Evolutionary conservation across 2,888 invertebrate genomes (phyloP).

Genomic region (Urechis unicinctus): DNA sequence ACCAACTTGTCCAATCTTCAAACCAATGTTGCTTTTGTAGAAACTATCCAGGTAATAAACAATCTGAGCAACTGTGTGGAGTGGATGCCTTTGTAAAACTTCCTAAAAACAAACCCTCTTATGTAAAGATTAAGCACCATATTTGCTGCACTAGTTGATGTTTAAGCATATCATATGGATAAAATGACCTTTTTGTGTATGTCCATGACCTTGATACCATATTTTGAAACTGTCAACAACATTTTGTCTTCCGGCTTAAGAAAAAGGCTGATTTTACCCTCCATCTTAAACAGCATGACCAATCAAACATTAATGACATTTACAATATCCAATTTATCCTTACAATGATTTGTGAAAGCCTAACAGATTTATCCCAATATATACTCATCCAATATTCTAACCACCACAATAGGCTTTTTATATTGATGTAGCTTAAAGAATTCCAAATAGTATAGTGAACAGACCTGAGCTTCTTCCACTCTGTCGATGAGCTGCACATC

Average conservation of each 20-base stretch:
- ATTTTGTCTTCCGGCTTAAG: conserved; percentile 38
- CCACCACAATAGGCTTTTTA: no score
- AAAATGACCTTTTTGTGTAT: conserved; percentile 31
- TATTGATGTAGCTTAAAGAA: no score
- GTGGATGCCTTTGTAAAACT: conserved; percentile 42
- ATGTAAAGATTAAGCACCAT: neutral
- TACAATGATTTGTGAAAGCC: no score
- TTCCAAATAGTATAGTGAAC: neutral
- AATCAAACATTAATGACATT: neutral
- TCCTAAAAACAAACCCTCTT: conserved; percentile 10
- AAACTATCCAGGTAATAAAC: conserved; percentile 44
- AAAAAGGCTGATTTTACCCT: conserved; percentile 36
- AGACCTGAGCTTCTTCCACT: conserved; percentile 46
- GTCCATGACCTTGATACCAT: conserved; percentile 42
- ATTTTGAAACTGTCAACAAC: conserved; percentile 35
- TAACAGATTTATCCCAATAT: no score
- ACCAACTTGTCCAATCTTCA: conserved; percentile 41
- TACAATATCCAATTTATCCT: no score
- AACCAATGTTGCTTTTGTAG: conserved; percentile 37
- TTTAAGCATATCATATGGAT: neutral
- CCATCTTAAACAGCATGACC: conserved; percentile 28
- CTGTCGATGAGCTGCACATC: conserved; percentile 46
- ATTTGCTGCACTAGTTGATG: neutral
- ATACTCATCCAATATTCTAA: no score
- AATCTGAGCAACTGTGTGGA: conserved; percentile 44